Percentiles rank a stretch among this genome's conserved stretches.
Conservation (phyloP, 2,888 invertebrate species). For the Agapostemon virescens region DNA sequence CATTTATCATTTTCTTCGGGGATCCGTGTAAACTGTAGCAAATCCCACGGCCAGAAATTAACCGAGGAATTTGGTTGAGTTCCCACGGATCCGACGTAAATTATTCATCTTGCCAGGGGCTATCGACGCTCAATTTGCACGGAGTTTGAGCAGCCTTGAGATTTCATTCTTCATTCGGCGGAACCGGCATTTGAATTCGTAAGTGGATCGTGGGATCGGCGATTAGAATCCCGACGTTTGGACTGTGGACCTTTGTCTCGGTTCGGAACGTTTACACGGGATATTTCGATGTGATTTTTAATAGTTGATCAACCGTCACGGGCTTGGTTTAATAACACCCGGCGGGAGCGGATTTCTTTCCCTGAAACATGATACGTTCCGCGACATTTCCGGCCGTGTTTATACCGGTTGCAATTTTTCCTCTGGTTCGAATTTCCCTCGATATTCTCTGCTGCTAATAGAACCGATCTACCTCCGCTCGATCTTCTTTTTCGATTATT, state of each 20-base stretch:
- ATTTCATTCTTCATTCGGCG: conserved; percentile 60
- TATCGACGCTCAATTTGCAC: conserved; percentile 65
- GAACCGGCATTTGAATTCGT: conserved; percentile 58
- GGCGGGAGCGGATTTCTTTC: neutral
- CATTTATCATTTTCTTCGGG: conserved; percentile 28
- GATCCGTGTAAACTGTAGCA: conserved; percentile 33
- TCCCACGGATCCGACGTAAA: conserved; percentile 61
- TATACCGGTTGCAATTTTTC: neutral
- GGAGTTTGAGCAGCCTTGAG: conserved; percentile 62
- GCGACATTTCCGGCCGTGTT: neutral
- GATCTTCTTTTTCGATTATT: no score
- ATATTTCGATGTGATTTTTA: conserved; percentile 1
- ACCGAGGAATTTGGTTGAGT: conserved; percentile 59
- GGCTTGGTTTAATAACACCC: neutral
- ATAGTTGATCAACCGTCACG: neutral
- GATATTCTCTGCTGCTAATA: no score
- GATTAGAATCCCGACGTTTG: conserved; percentile 52
- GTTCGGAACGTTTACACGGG: neutral
- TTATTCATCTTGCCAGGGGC: conserved; percentile 64
- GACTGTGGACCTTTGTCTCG: conserved; percentile 30
- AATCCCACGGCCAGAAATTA: conserved; percentile 60
- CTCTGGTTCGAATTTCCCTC: neutral
- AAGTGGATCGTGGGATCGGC: conserved; percentile 54
- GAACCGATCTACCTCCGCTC: no score
- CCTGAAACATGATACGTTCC: neutral